phyloP scores from a whole-genome alignment of 2,797 vertebrate genomes.

The Sebastes aleutianus region DNA sequence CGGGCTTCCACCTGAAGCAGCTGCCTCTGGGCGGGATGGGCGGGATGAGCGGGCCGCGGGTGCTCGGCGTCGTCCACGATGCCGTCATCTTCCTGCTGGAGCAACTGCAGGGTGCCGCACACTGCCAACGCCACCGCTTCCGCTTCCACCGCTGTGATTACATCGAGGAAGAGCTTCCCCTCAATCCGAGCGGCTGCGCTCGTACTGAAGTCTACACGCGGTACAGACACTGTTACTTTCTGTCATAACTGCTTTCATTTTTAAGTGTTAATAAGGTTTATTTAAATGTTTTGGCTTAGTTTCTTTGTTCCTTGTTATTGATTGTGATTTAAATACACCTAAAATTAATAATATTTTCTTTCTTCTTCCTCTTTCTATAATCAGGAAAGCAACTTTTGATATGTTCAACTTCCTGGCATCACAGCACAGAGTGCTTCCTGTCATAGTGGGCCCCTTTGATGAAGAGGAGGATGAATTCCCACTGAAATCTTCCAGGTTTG shows the following conservation, averaged over 20 bases:
- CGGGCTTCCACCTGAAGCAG: conserved; percentile 86
- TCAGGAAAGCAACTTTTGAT: conserved; percentile 92
- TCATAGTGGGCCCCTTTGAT: conserved; percentile 81
- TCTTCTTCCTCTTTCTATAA: background rate
- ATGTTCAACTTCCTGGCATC: conserved; percentile 97
- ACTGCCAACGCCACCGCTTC: conserved; percentile 88
- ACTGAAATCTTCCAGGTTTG: conserved; percentile 90
- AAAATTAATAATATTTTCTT: background rate
- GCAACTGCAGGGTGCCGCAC: conserved; percentile 87
- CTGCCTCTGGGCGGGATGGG: conserved; percentile 86
- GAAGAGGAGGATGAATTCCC: conserved; percentile 94
- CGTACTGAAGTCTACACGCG: conserved; percentile 87
- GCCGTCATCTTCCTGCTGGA: conserved; percentile 92
- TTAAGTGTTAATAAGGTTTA: background rate
- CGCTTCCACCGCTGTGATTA: conserved; percentile 90
- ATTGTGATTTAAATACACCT: background rate
- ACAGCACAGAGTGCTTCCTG: conserved; percentile 88
- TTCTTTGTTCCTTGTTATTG: background rate
- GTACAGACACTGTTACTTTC: conserved; percentile 58
- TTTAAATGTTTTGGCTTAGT: background rate
- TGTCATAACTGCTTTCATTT: background rate
- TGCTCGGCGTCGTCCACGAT: conserved; percentile 90
- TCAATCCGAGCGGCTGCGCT: conserved; percentile 90
- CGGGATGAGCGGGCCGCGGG: conserved; percentile 84
- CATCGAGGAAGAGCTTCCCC: conserved; percentile 87